These are phyloP conservation scores for Gymnosoma rotundatum DNA, from an alignment of 2,888 invertebrate species.

Conservation along the genomic window DNA sequence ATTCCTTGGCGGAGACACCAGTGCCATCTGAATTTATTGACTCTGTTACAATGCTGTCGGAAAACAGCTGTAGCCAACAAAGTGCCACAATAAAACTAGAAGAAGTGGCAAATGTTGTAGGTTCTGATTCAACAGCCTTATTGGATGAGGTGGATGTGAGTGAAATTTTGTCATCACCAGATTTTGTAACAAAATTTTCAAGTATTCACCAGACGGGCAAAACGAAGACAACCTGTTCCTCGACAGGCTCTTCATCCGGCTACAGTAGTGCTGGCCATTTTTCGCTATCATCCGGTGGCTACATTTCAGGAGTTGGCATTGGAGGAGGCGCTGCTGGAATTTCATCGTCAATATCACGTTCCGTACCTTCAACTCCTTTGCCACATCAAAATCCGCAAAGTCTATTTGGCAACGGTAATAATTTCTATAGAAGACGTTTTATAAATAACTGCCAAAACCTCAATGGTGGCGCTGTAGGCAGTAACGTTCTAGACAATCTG, in stretches of 20 bases:
- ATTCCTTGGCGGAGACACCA: conserved; percentile 87
- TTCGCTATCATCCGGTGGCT: conserved; percentile 68
- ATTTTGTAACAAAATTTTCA: conserved; percentile 76
- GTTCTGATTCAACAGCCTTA: conserved; percentile 73
- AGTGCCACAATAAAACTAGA: conserved; percentile 72
- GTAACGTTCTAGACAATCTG: conserved; percentile 40
- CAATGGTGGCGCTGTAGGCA: conserved; percentile 19
- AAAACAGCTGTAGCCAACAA: conserved; percentile 78
- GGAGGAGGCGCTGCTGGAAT: conserved; percentile 31
- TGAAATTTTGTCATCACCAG: conserved; percentile 78
- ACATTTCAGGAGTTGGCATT: conserved; percentile 44
- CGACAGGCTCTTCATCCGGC: conserved; percentile 78
- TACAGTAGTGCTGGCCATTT: conserved; percentile 78
- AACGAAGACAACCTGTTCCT: conserved; percentile 78
- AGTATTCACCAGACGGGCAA: conserved; percentile 73
- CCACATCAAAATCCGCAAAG: conserved; percentile 81
- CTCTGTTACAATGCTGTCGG: conserved; percentile 83
- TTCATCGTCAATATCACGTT: conserved; percentile 84
- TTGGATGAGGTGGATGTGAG: conserved; percentile 76
- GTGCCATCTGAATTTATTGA: conserved; percentile 89
- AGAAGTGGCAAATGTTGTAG: conserved; percentile 72
- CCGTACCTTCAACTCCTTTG: conserved; percentile 87
- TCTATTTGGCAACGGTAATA: conserved; percentile 63
- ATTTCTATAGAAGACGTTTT: conserved; percentile 68
- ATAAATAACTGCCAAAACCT: conserved; percentile 51